Evolutionary conservation across 1,140 invertebrate genomes (phyloP), one percentile per base, ranked within the genome.

Genomic region (Drosophila setifemur): DNA sequence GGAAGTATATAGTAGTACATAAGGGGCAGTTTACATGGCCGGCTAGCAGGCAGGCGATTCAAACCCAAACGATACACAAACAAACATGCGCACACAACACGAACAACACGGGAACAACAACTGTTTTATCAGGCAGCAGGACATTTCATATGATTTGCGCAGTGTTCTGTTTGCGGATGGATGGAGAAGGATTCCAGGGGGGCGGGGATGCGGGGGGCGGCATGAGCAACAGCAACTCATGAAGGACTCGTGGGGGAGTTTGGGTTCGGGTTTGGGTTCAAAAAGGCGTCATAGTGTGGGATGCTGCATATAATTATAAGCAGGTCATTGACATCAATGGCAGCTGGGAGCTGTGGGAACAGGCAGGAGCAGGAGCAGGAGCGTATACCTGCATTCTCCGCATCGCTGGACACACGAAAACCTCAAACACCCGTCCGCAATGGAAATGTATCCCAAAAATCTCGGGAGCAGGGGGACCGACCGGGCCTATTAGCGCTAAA

Each of bases 321-420:
- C 81, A 86, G 81, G 81, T 86, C 81, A 87, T 87, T 86, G 81
- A 86, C 81, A 81, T 86, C 81, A 63, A 79, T 73, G 54, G 48
- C 42, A 47, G 37, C 37, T 28, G 31, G 58, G 28, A 49, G 47
- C 33, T 40, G 60, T 29, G 18, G 57, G 31, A 14, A 47, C 28
- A 9, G n/a, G 18, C 9, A 11, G 18, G 5, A n/a, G 40, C 21
- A 33, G 45, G 21, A 26, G 37, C 37, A 25, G 58, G 43, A 29
- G n/a, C n/a, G n/a, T n/a, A 39, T 64, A 43, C 58, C 57, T 61
- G 57, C 69, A 63, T 73, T 49, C 45, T 54, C 49, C 25, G 71
- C 69, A 54, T 54, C 33, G 33, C 35, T 73, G 43, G 54, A 49
- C 63, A 69, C 58, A 43, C 49, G 72, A 64, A 29, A 42, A 47